Base-by-base conservation (phyloP, 2,797 vertebrate genomes). In the Sciurus vulgaris region DNA sequence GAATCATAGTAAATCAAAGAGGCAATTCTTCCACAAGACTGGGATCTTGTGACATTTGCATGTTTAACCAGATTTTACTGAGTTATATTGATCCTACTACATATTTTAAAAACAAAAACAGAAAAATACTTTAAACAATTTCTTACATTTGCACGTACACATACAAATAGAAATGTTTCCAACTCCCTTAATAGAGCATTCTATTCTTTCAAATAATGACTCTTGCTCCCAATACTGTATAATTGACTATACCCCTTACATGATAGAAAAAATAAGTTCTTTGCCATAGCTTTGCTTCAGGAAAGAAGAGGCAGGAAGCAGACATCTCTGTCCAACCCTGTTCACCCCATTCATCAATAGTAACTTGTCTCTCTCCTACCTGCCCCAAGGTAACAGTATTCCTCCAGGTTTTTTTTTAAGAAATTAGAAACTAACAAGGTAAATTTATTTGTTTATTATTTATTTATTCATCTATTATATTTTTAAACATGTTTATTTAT, bases 101-200 rank as follows among this genome's bases (percentile, higher is more conserved):
- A 56, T 17, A 7, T 41, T 95, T 92, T 70, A 51, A 95, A 95
- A 85, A 78, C 82, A 86, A 93, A 88, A 83, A 88, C 26, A 90
- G 79, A 61, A 74, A 87, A 91, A 72, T 78, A 63, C 11, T 81
- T 83, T 3, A 56, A 78, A 79, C 11, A 47, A 30, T 10, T 61
- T 86, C 11, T 61, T 1, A 0, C 20, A 26, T 56, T 7, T 38
- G 2, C 24, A 47, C 13, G 24, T 26, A 7, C 13, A 13, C 38
- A 35, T 10, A 11, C 5, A 72, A 18, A 81, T 5, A 77, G 20
- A 51, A 59, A 72, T 11, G 5, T 30, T 90, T 28, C 22, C 30
- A 33, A 11, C 20, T 61, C 10, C 35, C 49, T 63, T 49, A 3
- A 8, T 35, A 63, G 86, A 79, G 63, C 14, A 65, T 35, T 84